Evolutionary conservation across 2,797 vertebrate genomes (phyloP).

Genomic region (Danio choprae): DNA sequence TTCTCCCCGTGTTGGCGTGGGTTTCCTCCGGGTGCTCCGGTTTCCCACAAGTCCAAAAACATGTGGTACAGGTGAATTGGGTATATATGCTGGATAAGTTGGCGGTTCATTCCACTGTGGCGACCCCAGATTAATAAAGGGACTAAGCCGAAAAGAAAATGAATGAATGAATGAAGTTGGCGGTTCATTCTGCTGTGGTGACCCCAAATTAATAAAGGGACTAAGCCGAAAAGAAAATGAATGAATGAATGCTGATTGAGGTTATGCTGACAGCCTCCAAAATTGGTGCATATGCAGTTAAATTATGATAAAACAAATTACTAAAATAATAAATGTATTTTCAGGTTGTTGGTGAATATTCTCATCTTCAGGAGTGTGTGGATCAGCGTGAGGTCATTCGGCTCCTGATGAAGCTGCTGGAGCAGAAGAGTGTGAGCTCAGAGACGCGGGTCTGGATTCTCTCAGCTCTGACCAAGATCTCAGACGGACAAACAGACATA

Average conservation of each 20-base stretch:
- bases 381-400: conserved; percentile 77
- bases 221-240: no score
- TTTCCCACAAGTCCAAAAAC: no score
- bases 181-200: no score
- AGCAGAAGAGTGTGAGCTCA: conserved; percentile 78
- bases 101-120: no score
- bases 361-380: conserved; percentile 79
- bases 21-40: no score
- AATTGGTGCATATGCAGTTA: background rate
- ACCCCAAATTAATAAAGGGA: no score
- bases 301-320: background rate
- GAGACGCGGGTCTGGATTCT: conserved; percentile 93
- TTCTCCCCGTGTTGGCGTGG: no score
- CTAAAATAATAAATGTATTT: background rate
- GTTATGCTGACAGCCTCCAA: background rate
- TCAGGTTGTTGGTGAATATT: conserved; percentile 95
- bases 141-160: no score
- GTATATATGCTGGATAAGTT: no score
- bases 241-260: background rate
- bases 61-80: no score
- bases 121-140: no score
- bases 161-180: no score
- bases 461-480: conserved; percentile 88
- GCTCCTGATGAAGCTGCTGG: conserved; percentile 82
- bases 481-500: conserved; percentile 68